A percentile compares a stretch with the other conserved stretches of the same genome.
These are phyloP conservation scores for Dromococcyx pavoninus DNA, from an alignment of 2,797 vertebrate species.

Conservation along the genomic window DNA sequence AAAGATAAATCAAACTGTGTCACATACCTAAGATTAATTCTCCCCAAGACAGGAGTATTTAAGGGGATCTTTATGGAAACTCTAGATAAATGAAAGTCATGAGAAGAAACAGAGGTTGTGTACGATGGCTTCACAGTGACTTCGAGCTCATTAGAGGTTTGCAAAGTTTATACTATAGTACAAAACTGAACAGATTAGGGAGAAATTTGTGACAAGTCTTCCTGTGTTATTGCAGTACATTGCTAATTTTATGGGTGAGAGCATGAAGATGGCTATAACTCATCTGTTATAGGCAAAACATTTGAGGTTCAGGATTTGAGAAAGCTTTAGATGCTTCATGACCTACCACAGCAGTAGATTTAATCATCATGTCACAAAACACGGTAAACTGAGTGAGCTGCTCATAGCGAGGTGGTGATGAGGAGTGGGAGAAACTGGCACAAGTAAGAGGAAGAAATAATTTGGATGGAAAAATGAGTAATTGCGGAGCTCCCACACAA, in stretches of 20 bases:
- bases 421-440: conserved; percentile 16
- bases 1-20: neutral
- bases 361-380: conserved; percentile 25
- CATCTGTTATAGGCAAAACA: neutral
- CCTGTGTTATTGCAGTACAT: neutral
- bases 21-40: neutral
- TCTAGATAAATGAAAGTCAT: neutral
- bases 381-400: neutral
- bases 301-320: neutral
- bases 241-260: neutral
- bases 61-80: neutral
- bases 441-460: neutral
- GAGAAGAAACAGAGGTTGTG: neutral
- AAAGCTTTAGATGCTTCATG: neutral
- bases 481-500: neutral
- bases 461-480: neutral
- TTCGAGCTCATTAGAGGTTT: neutral
- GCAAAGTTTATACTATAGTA: neutral
- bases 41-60: neutral
- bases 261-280: neutral
- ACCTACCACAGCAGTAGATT: neutral
- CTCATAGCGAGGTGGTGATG: neutral
- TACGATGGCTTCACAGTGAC: neutral
- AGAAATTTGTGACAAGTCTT: neutral
- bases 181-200: neutral